Evolutionary conservation across 1,140 invertebrate genomes (phyloP), one percentile per base, ranked within the genome.

Genomic region (Stegodyphus dumicola): DNA sequence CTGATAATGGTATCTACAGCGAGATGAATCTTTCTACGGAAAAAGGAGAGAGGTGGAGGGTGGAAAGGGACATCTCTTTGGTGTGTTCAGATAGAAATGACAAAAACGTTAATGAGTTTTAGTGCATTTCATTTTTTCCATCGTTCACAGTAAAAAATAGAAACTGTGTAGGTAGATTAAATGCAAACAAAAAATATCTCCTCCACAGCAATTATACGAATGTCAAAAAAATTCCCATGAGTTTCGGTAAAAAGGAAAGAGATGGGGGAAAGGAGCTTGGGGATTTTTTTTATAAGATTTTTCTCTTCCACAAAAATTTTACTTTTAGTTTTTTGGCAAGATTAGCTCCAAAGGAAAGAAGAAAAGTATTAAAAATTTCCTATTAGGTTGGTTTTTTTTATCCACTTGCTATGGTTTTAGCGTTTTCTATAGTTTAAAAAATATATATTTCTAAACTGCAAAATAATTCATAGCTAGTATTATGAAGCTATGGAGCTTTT

Each of bases 41-140:
- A 80, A 52, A 33, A 83, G 51, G n/a, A 73, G 66, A 83, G 69
- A 67, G 4, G 51, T n/a, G 52, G 74, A 65, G 7, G 33, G 33
- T 33, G 33, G 33, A 33, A 33, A 33, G 33, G 33, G 33, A 33
- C 33, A 33, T 56, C 71, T 52, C 56, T 83, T 83, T 75, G 54
- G 71, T 64, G 69, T 66, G 69, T 80, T 80, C 78, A 49, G 11
- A 52, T 67, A 15, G 54, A 80, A 80, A 75, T 75, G 80, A 83
- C 70, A 83, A 83, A 81, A 83, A 83, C 70, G 80, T 83, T 83
- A 83, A 83, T 83, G 80, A 83, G 70, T 75, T 83, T 83, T 73
- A 78, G 51, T 80, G 18, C 54, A 17, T 17, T 67, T 15, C 56
- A 18, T 10, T 9, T 78, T 81, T 81, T 80, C 56, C 70, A 64